Conservation (phyloP, 2,797 vertebrate genomes). For the Hephaestus fuliginosus region DNA sequence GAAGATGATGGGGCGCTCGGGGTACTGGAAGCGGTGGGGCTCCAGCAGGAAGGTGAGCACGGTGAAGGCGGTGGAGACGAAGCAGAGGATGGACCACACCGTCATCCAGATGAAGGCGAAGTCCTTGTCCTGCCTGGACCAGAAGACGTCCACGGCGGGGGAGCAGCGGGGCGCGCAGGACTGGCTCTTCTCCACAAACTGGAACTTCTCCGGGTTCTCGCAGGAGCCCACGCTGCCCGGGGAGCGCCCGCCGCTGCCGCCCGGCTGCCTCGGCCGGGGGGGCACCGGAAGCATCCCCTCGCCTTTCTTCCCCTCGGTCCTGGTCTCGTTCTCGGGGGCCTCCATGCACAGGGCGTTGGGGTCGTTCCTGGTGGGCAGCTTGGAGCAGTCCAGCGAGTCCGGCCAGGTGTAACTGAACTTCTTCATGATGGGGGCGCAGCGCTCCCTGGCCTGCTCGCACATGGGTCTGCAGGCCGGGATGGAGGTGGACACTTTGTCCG, state of each 20-base stretch:
- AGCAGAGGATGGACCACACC: conserved; percentile 96
- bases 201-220: conserved; percentile 95
- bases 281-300: conserved; percentile 92
- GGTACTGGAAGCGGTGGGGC: conserved; percentile 98
- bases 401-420: conserved; percentile 98
- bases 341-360: conserved; percentile 98
- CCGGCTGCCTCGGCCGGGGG: conserved; percentile 82
- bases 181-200: conserved; percentile 95
- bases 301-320: conserved; percentile 87
- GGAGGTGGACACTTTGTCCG: conserved; percentile 96
- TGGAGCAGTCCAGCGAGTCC: conserved; percentile 94
- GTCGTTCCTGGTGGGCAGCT: conserved; percentile 95
- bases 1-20: conserved; percentile 98
- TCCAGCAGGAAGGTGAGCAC: conserved; percentile 98
- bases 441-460: conserved; percentile 96
- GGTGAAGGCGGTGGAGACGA: conserved; percentile 96
- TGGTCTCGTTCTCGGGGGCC: conserved; percentile 95
- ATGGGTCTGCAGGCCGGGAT: conserved; percentile 98
- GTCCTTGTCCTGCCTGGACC: conserved; percentile 96
- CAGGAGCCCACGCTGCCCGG: conserved; percentile 83
- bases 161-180: conserved; percentile 94
- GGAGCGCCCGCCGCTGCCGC: conserved; percentile 62
- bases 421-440: conserved; percentile 97
- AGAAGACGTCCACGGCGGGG: conserved; percentile 94
- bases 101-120: conserved; percentile 99